Base-by-base conservation (phyloP, 2,113 vertebrate species). In the Phylloscopus trochilus region DNA sequence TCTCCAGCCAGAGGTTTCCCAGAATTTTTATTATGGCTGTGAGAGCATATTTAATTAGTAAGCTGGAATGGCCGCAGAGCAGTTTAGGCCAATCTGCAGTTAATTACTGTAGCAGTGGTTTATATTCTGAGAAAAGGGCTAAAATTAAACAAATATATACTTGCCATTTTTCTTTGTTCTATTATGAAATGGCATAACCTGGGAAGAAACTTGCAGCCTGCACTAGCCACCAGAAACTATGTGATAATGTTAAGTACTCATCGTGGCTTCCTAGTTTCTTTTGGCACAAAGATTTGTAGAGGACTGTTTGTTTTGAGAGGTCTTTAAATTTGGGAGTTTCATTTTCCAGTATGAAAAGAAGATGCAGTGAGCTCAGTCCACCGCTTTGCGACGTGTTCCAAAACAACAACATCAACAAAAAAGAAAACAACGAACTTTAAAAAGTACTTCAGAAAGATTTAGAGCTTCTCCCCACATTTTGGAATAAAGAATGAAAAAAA, bases 11-110 rank as follows among this genome's bases (percentile, higher is more conserved):
- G 89, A 91, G 82, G 77, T 95, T 96, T 97, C 86, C 91, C 92
- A 93, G 94, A 96, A 95, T 95, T 96, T 97, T 95, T 95, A 91
- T 97, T 86, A 87, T 79, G 92, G 88, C 93, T 93, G 89, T 87
- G 83, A 97, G 93, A 96, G 78, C 94, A 85, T 90, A 91, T 94
- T 97, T 97, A 97, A 97, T 97, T 96, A 97, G 93, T 77, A 87
- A 88, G 83, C 94, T 93, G 52, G 87, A 96, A 96, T 90, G 85
- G 92, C 91, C 41, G 0, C 84, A 77, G 94, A 96, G 76, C 63
- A 46, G 27, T 93, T 96, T 30, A 92, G 95, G 73, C 72, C 94
- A 89, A 31, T 88, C 77, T 91, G 81, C 69, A 92, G 90, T 96
- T 96, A 96, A 94, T 95, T 97, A 97, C 77, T 86, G 51, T 83